Evolutionary conservation across 2,888 invertebrate species (phyloP).

Genomic region (Adelognathus sp.): DNA sequence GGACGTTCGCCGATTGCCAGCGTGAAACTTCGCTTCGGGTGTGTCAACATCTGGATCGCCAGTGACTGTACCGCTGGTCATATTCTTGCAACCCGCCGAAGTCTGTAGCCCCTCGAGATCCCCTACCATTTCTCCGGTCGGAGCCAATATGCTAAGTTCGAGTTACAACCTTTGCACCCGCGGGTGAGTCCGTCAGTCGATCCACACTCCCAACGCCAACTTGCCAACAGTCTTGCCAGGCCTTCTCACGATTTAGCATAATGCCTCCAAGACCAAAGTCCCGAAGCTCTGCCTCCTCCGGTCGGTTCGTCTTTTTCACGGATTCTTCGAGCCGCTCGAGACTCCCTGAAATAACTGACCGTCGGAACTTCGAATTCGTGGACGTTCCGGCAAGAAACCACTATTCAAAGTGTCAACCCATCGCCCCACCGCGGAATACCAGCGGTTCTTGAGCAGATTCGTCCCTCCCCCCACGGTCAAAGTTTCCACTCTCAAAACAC

Average conservation of each 20-base stretch:
- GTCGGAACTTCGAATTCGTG: neutral
- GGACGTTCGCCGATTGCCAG: slow-evolving; percentile 54
- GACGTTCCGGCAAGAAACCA: neutral
- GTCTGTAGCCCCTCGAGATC: neutral
- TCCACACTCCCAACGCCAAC: slow-evolving; percentile 3
- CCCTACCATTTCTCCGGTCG: neutral
- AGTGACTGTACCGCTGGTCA: neutral
- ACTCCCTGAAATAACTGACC: neutral
- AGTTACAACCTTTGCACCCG: slow-evolving; percentile 17
- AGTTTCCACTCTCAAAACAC: neutral
- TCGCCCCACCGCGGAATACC: neutral
- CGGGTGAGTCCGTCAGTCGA: slow-evolving; percentile 3
- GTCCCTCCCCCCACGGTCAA: neutral
- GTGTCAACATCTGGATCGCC: neutral
- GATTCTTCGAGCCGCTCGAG: neutral
- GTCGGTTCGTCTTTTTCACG: neutral
- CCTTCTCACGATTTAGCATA: slow-evolving; percentile 22
- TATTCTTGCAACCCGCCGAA: neutral
- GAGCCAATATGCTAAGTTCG: slow-evolving; percentile 47
- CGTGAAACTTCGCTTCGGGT: neutral
- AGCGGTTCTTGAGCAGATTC: slow-evolving; percentile 1
- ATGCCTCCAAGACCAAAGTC: slow-evolving; percentile 1
- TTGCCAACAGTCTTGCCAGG: slow-evolving; percentile 6
- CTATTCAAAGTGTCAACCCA: neutral
- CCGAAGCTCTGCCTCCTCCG: neutral